Base-by-base conservation (phyloP, 2,113 vertebrate genomes). In the Sakesphorus luctuosus region DNA sequence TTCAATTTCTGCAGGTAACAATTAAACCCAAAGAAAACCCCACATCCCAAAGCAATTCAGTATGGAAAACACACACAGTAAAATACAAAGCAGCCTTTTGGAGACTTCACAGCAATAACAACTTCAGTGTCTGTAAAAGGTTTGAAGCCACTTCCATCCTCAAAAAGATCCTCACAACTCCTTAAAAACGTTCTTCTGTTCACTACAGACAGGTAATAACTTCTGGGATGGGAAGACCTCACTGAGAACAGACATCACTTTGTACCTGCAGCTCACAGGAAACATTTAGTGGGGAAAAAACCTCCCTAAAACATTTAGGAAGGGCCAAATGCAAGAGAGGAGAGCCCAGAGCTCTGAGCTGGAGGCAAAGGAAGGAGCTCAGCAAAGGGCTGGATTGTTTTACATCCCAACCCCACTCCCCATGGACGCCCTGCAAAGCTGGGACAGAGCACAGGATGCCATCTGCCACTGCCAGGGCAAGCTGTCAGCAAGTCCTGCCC, bases 391-490 rank as follows among this genome's bases (percentile, higher is more conserved):
- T 52, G 46, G 1, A 25, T 2, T 40, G 52, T 31, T 83, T 62
- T 23, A 11, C 50, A 66, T 15, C 50, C 21, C 46, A 21, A 2
- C 80, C 84, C 7, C 76, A 46, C 31, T 10, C 87, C 10, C 61
- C 8, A 17, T 0, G 2, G 7, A 6, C 75, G 87, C 78, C 84
- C 90, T 81, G 59, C 43, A 89, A 87, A 93, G 81, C 78, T 49
- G 85, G 65, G 58, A 9, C 18, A 10, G 33, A 76, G 72, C 10
- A 33, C 82, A 74, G 43, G 75, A 93, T 56, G 67, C 92, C 90
- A 91, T 85, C 88, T 94, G 88, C 87, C 75, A 79, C 79, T 58
- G 17, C 52, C 62, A n/a, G 63, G 75, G 36, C 86, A 93, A 87
- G 56, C 79, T 75, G 83, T 59, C 4, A 28, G 26, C 13, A 68